Evolutionary conservation across 2,113 vertebrate species (phyloP), one percentile per base, ranked within the genome.

Genomic region (Clarias batrachus): DNA sequence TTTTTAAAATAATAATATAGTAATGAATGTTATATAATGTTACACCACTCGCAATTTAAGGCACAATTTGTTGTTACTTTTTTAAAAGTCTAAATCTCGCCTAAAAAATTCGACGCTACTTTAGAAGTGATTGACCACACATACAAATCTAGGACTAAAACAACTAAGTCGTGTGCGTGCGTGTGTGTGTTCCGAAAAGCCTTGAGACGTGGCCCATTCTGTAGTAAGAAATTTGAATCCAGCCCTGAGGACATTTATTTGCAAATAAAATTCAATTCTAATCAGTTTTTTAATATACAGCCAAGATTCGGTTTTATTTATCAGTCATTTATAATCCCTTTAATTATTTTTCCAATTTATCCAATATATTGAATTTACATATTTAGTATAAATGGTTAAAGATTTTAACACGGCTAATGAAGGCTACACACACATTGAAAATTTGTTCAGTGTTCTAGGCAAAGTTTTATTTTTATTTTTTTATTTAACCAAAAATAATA

Each of bases 11-110:
- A 16, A 23, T 25, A 30, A 5, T 7, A 19, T 12, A 30, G n/a
- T 7, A n/a, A 79, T 2, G 57, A 27, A 4, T 27, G n/a, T 27
- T 27, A n/a, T 17, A 7, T 57, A 27, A n/a, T 78, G 52, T 17
- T 14, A 1, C 7, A 19, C 1, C 54, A 16, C 52, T 57, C 11
- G 9, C 27, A 48, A 10, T 16, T 27, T 2, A 90, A 93, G 93
- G 33, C 91, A 93, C 88, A 89, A 74, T 70, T 90, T 52, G 80
- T 21, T 52, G 52, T 16, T 52, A 52, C 41, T 27, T 27, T 30
- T 8, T 48, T 9, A 48, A 7, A 48, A 52, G 25, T 2, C 13
- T n/a, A 13, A 12, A 10, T 13, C 25, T 54, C 41, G 54, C 23
- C 23, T 8, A 48, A 48, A 8, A 48, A 48, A 48, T 8, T 78